Base-by-base conservation (phyloP, 2,797 vertebrate genomes). In the Dipus sagitta region DNA sequence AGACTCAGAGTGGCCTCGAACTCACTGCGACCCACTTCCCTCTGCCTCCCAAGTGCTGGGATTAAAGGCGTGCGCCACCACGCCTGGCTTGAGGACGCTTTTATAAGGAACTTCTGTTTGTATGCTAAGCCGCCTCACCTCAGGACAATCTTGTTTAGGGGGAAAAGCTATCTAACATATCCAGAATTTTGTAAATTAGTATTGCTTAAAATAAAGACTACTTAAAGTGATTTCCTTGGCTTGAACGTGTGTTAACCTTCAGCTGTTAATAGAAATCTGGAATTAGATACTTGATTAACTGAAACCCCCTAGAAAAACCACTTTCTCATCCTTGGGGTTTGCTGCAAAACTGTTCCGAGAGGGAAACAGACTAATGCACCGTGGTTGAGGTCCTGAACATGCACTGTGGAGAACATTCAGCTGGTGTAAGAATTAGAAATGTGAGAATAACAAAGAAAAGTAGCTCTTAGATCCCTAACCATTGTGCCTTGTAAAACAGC, bases 391-490 rank as follows among this genome's bases (percentile, higher is more conserved):
- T 86, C 88, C 83, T 75, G 64, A 83, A 86, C 75, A 84, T 60
- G 26, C 4, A 20, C 67, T 54, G 3, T 18, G 20, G 75, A 78
- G 52, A 92, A 60, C 76, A 5, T 60, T 93, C 75, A 85, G 58
- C 23, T 79, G 85, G 58, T 88, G 6, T 86, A 83, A 70, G 89
- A 89, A 70, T 79, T 14, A 58, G 26, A 84, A 86, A 67, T 47
- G 11, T 88, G 94, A 92, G 30, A 95, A 78, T 92, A 91, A 95
- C 94, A 96, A 93, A 92, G 93, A 82, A 81, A 94, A 97, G 85
- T 95, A 84, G 72, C 75, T 93, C 82, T 93, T 80, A 75, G 79
- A 76, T 84, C 70, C 34, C 78, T 74, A 72, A 94, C 94, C 72
- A 92, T 94, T 91, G 88, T 92, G 60, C 54, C 58, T 26, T 93